A percentile compares a stretch with the other conserved stretches of the same genome.
phyloP scores from a whole-genome alignment of 2,888 invertebrate species.

The Polydrusus tereticollis region DNA sequence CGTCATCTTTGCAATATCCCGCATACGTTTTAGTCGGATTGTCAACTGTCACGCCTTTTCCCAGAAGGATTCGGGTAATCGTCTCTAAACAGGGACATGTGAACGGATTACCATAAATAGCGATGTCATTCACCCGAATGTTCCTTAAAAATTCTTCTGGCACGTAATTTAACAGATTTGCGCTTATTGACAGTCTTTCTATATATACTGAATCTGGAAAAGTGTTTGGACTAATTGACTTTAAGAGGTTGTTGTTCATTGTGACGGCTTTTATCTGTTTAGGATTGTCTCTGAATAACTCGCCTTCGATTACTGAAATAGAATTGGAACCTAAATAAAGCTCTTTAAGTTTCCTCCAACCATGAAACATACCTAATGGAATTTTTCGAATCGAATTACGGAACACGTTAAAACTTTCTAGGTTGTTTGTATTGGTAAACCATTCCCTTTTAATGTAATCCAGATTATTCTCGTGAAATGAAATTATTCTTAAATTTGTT shows the following conservation, averaged over 20 bases:
- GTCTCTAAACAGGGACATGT: neutral
- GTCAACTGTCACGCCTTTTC: neutral
- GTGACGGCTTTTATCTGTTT: neutral
- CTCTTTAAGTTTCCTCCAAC: neutral
- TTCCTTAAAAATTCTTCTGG: neutral
- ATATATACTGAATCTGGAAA: neutral
- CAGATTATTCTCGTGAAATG: neutral
- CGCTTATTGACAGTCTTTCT: neutral
- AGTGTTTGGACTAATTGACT: neutral
- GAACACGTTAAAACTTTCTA: neutral
- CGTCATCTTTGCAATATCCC: neutral
- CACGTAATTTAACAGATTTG: neutral
- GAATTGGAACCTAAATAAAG: neutral
- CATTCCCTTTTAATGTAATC: neutral
- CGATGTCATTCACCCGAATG: neutral
- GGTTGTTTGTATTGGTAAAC: neutral
- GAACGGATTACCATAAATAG: neutral
- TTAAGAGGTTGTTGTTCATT: neutral
- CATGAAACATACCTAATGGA: neutral
- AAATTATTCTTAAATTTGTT: neutral
- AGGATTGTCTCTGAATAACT: neutral
- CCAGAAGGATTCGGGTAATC: neutral
- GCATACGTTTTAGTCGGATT: neutral
- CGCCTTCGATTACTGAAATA: neutral
- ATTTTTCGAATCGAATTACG: neutral